Conservation (phyloP, 2,888 invertebrate genomes). For the Agriopis leucophaearia region DNA sequence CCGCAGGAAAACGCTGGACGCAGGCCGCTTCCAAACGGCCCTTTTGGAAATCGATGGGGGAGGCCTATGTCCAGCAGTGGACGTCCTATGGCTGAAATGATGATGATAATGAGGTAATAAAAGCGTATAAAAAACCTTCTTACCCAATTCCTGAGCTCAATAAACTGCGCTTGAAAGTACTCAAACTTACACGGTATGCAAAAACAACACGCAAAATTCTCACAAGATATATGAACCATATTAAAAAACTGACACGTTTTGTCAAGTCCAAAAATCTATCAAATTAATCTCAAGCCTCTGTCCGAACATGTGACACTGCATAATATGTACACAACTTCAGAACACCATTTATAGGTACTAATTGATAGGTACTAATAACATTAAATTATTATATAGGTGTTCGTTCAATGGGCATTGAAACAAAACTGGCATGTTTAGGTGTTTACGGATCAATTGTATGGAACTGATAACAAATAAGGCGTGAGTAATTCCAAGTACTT, state of each 20-base stretch:
- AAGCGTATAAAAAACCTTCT: background rate
- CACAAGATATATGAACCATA: slow-evolving; percentile 42
- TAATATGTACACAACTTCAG: slow-evolving; percentile 29
- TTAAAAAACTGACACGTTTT: slow-evolving; percentile 14
- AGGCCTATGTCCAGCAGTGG: too few species aligned
- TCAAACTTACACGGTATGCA: slow-evolving; percentile 34
- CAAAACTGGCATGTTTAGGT: slow-evolving; percentile 23
- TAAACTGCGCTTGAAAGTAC: slow-evolving; percentile 30
- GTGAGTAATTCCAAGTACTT: slow-evolving; percentile 28
- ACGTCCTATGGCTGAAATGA: too few species aligned
- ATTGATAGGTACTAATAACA: slow-evolving; percentile 8
- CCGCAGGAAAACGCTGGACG: too few species aligned
- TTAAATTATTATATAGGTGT: slow-evolving; percentile 15
- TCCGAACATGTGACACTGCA: slow-evolving; percentile 33
- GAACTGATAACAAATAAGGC: slow-evolving; percentile 17
- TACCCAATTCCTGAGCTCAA: slow-evolving; percentile 40
- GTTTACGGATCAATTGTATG: slow-evolving; percentile 24
- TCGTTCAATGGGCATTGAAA: slow-evolving; percentile 21
- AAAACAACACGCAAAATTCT: slow-evolving; percentile 35
- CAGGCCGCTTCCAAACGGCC: too few species aligned
- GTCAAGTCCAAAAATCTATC: slow-evolving; percentile 47
- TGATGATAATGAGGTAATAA: too few species aligned
- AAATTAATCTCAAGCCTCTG: slow-evolving; percentile 38
- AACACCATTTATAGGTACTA: slow-evolving; percentile 19
- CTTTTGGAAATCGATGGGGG: too few species aligned